Evolutionary conservation across 2,888 invertebrate genomes (phyloP), one percentile per base, ranked within the genome.

Genomic region (Campoletis raptor): DNA sequence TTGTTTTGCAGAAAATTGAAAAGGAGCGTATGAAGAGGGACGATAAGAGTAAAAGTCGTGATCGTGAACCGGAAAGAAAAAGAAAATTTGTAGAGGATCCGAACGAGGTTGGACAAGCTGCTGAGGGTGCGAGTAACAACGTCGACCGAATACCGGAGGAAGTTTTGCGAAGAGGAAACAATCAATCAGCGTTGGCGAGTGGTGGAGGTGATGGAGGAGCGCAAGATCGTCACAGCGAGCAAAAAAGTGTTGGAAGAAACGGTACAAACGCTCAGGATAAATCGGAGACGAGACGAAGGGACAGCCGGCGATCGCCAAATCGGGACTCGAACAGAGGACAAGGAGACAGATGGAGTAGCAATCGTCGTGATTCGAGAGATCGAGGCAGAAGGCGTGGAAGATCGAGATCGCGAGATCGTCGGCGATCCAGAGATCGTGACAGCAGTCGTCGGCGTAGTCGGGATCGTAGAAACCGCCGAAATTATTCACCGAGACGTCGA

Each of bases 1-100:
- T 54, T 6, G 72, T 48, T 70, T 83, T 83, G 8, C 69, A 93
- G 93, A 92, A 93, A 89, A 88, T 93, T 40, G 93, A 93, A 67
- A 92, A 92, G 67, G 92, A 92, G 78, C 92, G 92, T 12, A 77
- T 96, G 66, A 96, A 96, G 89, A 96, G 96, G 89, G 96, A 96
- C 89, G 96, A 96, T 95, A 96, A 96, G 84, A 93, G 95, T 87
- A 95, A 95, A 88, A 94, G 77, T 30, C 85, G 80, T 5, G 82
- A 80, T 30, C 86, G 81, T 2, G 82, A 77, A 37, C 77, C 95
- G 89, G 95, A 96, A 88, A 96, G 95, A 89, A 95, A 95, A 82
- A 95, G 95, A 66, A 90, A 88, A 64, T 92, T 92, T 69, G 95
- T 95, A 1, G 96, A 96, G 86, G 92, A 94, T 88, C 92, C 93